Conservation (phyloP, 2,888 invertebrate genomes). For the Mythimna lalbum region DNA sequence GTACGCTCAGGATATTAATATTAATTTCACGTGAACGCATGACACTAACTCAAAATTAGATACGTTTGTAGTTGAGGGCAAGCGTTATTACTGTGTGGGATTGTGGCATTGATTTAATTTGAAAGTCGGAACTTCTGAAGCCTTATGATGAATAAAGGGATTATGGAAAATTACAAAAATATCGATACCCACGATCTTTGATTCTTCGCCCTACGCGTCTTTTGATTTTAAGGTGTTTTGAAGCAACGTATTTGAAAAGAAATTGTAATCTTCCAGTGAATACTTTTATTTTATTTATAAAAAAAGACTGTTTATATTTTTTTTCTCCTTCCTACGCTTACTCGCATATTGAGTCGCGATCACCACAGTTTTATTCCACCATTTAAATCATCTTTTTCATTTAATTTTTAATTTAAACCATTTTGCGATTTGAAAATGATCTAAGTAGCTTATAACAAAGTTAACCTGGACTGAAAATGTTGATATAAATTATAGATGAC, state of each 20-base stretch:
- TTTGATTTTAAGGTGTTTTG: background rate
- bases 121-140: background rate
- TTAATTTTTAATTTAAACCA: background rate
- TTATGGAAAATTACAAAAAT: background rate
- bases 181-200: too few relatives aligned
- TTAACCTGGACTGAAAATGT: background rate
- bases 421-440: background rate
- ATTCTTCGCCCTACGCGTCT: background rate
- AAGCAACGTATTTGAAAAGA: background rate
- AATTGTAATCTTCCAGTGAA: background rate
- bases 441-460: background rate
- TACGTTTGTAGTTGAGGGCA: constrained; percentile 27
- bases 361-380: too few relatives aligned
- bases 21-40: constrained; percentile 54
- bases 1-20: constrained; percentile 55
- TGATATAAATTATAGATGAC: constrained; percentile 24
- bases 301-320: background rate
- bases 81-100: constrained; percentile 17
- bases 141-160: background rate
- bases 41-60: constrained; percentile 59
- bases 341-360: background rate
- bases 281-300: background rate
- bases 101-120: constrained; percentile 23
- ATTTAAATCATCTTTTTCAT: too few relatives aligned
- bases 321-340: too few relatives aligned